A percentile compares a stretch with the other conserved stretches of the same genome.
These are phyloP conservation scores for Dascyllus trimaculatus DNA, from an alignment of 2,113 vertebrate genomes.

Conservation along the genomic window DNA sequence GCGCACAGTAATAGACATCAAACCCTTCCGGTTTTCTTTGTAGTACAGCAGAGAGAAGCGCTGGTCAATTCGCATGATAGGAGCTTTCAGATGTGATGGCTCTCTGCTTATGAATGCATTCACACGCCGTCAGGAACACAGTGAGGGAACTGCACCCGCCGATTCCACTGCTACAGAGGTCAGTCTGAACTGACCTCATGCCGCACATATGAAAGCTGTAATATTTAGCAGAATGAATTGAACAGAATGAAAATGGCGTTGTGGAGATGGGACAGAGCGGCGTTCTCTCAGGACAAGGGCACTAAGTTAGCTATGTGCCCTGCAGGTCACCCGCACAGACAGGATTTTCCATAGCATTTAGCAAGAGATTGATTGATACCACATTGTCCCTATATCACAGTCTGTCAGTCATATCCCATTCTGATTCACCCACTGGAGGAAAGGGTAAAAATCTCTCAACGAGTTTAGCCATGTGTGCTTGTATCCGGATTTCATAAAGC, in stretches of 20 bases:
- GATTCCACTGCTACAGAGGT: constrained; percentile 42
- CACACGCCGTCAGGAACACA: constrained; percentile 17
- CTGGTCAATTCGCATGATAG: constrained; percentile 15
- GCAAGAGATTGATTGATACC: constrained; percentile 52
- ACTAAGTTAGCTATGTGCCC: constrained; percentile 42
- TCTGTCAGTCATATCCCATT: constrained; percentile 43
- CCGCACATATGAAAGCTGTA: constrained; percentile 33
- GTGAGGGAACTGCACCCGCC: constrained; percentile 22
- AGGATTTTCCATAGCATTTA: constrained; percentile 51
- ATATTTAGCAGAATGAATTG: constrained; percentile 7
- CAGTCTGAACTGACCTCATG: constrained; percentile 13
- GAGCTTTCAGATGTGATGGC: constrained; percentile 18
- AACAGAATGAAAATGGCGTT: constrained; percentile 8
- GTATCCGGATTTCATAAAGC: constrained; percentile 10
- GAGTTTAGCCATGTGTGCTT: background rate
- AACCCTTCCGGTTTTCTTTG: constrained; percentile 16
- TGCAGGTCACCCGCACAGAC: constrained; percentile 53
- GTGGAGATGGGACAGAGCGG: constrained; percentile 2
- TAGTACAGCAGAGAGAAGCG: background rate
- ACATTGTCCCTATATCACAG: constrained; percentile 28
- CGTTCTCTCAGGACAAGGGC: constrained; percentile 5
- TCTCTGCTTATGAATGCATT: constrained; percentile 7
- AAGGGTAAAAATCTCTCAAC: background rate
- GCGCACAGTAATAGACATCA: constrained; percentile 7
- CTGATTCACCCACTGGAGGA: constrained; percentile 19